Base-by-base conservation (phyloP, 2,888 invertebrate species). In the Nephrotoma guestfalica region DNA sequence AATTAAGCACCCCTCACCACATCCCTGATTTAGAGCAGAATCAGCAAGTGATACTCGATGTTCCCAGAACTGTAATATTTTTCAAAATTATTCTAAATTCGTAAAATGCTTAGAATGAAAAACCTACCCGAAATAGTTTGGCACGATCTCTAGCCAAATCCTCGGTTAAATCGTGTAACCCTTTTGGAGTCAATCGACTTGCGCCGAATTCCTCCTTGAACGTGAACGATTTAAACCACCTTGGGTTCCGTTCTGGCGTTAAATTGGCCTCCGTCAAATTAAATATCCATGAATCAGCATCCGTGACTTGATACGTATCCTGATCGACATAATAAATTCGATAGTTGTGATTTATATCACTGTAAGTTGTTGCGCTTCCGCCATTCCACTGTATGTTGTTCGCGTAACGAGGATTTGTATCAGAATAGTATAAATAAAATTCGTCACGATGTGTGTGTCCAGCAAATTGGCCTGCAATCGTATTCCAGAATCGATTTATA, bases 361-460 rank as follows among this genome's bases (percentile, higher is more conserved):
- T 91, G 89, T 94, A 97, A 0, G 95, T 92, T 0, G 97, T 97
- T 13, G 96, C 92, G 88, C 96, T 96, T 13, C 97, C 97, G 0
- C 95, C 96, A 87, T 97, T 96, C 93, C 96, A 97, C 3, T 95
- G 95, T 1, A 97, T 93, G 88, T 93, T 94, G 4, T 94, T 93
- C 0, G 97, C 89, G 41, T 89, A 88, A 0, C 89, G 89, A 2
- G 89, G 93, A 86, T 93, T 87, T 1, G 87, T 87, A 7, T 41
- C 83, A 1, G 91, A 89, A 90, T 96, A 96, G 90, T 94, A 95
- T 86, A 97, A 90, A 89, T 94, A 93, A 89, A 96, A 93, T 89
- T 95, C 95, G 88, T 97, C 97, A 1, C 93, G 93, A 89, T 97
- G 97, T 0, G 95, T 94, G 90, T 97, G 97, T 0, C 97, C 97